These are phyloP conservation scores for Alosa sapidissima DNA, from an alignment of 2,797 vertebrate genomes.

Conservation along the genomic window DNA sequence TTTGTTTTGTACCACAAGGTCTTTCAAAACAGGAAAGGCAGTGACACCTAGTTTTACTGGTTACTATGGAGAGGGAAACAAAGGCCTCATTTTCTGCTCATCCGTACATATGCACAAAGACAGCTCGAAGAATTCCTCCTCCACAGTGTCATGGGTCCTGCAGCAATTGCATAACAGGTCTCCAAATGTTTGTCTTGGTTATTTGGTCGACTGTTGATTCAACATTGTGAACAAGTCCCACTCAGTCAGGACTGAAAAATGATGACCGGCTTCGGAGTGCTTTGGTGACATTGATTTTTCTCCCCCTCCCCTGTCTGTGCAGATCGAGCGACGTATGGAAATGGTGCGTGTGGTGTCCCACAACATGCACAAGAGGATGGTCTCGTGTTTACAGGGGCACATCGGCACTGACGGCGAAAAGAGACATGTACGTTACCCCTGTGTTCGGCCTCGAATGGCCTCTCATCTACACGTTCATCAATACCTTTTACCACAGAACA, in stretches of 20 bases:
- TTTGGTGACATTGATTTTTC: slow-evolving; percentile 32
- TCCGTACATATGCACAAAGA: neutral
- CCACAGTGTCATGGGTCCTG: neutral
- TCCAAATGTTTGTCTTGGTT: neutral
- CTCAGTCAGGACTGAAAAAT: neutral
- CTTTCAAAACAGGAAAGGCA: slow-evolving; percentile 9
- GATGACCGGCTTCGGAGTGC: neutral
- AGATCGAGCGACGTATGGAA: slow-evolving; percentile 98
- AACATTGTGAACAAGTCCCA: neutral
- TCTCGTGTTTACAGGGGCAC: slow-evolving; percentile 91
- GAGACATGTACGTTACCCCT: slow-evolving; percentile 84
- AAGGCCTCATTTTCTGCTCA: neutral
- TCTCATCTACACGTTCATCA: neutral
- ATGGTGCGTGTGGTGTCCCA: slow-evolving; percentile 90
- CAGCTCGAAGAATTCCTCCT: neutral
- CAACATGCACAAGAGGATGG: slow-evolving; percentile 90
- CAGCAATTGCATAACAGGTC: neutral
- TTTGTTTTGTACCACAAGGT: neutral
- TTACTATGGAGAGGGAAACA: neutral
- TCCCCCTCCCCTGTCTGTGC: slow-evolving; percentile 22
- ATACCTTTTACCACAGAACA: neutral
- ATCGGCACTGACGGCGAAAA: slow-evolving; percentile 88
- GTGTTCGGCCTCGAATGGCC: neutral
- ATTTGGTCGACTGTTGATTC: neutral
- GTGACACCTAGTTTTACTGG: neutral